Evolutionary conservation across 30 jellyfish, hydroid and myxozoan genomes (phyloP), one percentile per base, ranked within the genome.

Genomic region (Rhopilema esculentum): DNA sequence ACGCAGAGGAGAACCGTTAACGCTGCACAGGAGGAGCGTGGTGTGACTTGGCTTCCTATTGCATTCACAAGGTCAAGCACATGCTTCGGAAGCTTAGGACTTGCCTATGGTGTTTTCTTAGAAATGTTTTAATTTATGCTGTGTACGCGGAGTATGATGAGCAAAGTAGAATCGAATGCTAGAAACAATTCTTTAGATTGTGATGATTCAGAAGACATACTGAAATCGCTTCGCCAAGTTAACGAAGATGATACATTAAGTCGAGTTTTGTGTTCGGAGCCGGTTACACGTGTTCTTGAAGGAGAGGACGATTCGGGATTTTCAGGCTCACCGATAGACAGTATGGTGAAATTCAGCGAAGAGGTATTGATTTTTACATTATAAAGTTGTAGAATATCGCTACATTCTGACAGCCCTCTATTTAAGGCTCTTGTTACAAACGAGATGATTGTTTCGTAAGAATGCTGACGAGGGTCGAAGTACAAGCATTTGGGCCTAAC

Each of bases 211-310:
- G 75, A 32, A 1, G 77, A 84, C 29, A 20, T 84, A 15, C 77
- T 84, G 82, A 52, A 73, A 63, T 70, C 87, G 6, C 80, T 84
- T n/a, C 65, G 82, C 26, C 49, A 72, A 57, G 93, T 73, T 23
- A 84, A 72, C 76, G 93, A 84, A 27, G 93, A 84, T 70, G 92
- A 83, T 50, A 84, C 83, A 1, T 48, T 84, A 40, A 84, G 93
- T 48, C 93, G 93, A 20, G 93, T 84, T 69, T 57, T 84, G 65
- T 72, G 87, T 26, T 30, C 87, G 25, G 93, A 84, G 27, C 28
- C 75, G 79, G 80, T 72, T 22, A 69, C 91, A 82, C 93, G 93
- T 84, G 93, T 79, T 27, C 27, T 63, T 27, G 66, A 51, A 53
- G 67, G 52, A 20, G 85, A 69, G n/a, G 61, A 51, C 24, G 84